Evolutionary conservation across 1,140 invertebrate species (phyloP), one percentile per base, ranked within the genome.

Genomic region (Pseudomyrmex cubaensis): DNA sequence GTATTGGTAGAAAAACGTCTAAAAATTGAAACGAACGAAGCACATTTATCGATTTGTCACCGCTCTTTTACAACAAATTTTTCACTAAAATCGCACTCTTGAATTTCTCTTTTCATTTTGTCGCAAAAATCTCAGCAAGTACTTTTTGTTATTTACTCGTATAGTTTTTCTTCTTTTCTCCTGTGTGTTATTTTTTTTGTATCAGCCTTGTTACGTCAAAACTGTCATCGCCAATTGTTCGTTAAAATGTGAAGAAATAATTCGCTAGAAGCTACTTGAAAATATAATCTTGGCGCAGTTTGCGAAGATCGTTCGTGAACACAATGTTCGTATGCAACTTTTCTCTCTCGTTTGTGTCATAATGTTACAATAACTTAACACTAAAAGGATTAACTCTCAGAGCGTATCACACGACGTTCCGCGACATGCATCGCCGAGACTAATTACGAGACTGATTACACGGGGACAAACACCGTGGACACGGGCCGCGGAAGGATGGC

Each of bases 401-500:
- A 62, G 50, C 66, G 70, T 63, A 59, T 85, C 86, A 48, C 52
- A 46, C 72, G 69, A 80, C 5, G 74, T 70, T 15, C 44, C 76
- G 44, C 54, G 76, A 54, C 66, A 72, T 80, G 76, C 76, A 70
- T 80, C 66, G 86, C 74, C 88, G 88, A 89, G 86, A 64, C 86
- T 93, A 93, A 93, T 93, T 93, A 91, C 90, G 86, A 92, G 89
- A 93, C 91, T 93, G 92, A 92, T 92, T 93, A 90, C 88, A 64
- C 69, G 54, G 25, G 48, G 84, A 90, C 78, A 87, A 85, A 88
- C 64, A 78, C 63, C 57, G 82, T 80, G 85, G 85, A 82, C 87
- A 72, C 72, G 35, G 52, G 63, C 44, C 50, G 56, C n/a, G 72
- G 85, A 62, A 82, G 84, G 85, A 86, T 46, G 74, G 64, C 78